phyloP scores from a whole-genome alignment of 2,888 invertebrate species.

The Agrotis clavis region DNA sequence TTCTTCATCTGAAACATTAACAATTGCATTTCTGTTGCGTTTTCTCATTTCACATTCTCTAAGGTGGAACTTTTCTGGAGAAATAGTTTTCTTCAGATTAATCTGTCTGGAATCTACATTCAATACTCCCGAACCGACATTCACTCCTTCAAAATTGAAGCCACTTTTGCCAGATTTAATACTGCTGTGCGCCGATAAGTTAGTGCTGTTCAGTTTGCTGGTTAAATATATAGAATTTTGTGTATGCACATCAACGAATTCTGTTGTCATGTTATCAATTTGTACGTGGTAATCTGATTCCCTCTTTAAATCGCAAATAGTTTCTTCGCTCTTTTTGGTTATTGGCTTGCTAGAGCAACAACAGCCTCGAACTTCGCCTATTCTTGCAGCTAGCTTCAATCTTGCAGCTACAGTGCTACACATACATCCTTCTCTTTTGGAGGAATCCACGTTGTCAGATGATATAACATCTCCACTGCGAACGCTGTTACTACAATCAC shows the following conservation, averaged over 20 bases:
- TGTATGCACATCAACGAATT: slow-evolving; percentile 73
- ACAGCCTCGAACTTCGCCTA: slow-evolving; percentile 66
- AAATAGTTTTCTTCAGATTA: slow-evolving; percentile 6
- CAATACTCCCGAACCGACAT: slow-evolving; percentile 27
- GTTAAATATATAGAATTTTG: slow-evolving; percentile 70
- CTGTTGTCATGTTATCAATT: slow-evolving; percentile 62
- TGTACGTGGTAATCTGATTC: slow-evolving; percentile 63
- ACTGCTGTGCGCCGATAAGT: slow-evolving; percentile 60
- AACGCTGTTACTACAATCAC: slow-evolving; percentile 60
- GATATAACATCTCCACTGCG: slow-evolving; percentile 40
- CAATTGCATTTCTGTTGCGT: slow-evolving; percentile 63
- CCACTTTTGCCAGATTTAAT: slow-evolving; percentile 31
- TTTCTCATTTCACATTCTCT: slow-evolving; percentile 61
- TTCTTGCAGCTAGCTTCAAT: slow-evolving; percentile 68
- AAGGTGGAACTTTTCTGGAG: slow-evolving; percentile 29
- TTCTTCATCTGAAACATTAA: slow-evolving; percentile 71
- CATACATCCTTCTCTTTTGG: slow-evolving; percentile 67
- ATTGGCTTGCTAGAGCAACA: slow-evolving; percentile 65
- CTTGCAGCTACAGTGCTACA: slow-evolving; percentile 76
- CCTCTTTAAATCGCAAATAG: slow-evolving; percentile 71
- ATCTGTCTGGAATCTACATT: slow-evolving; percentile 28
- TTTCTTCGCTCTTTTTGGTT: slow-evolving; percentile 70
- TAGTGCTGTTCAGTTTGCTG: slow-evolving; percentile 62
- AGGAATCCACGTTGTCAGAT: slow-evolving; percentile 49
- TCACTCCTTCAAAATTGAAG: slow-evolving; percentile 6